These are phyloP conservation scores for Platorchestia sp. DNA, from an alignment of 1,140 invertebrate species.

Conservation along the genomic window DNA sequence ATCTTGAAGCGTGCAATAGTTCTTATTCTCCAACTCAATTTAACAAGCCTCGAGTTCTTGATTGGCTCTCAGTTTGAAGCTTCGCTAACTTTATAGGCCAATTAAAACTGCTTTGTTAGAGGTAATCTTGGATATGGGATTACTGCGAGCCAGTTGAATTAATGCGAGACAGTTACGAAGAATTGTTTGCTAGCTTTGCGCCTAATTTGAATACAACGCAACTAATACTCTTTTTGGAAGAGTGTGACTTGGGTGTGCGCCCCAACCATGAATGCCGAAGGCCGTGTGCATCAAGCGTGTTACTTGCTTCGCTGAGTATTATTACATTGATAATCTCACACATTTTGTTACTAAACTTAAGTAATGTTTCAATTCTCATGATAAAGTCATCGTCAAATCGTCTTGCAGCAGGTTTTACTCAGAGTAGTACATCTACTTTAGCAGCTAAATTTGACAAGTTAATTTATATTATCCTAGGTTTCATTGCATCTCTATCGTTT, in stretches of 20 bases:
- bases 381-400: too few species aligned
- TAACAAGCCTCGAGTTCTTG: constrained; percentile 42
- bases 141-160: constrained; percentile 17
- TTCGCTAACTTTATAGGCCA: constrained; percentile 49
- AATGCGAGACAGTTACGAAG: constrained; percentile 45
- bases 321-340: too few species aligned
- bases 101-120: constrained; percentile 55
- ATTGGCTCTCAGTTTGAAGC: constrained; percentile 53
- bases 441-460: too few species aligned
- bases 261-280: too few species aligned
- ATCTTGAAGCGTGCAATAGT: constrained; percentile 17
- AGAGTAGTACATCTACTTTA: too few species aligned
- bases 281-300: too few species aligned
- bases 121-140: constrained; percentile 53
- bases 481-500: too few species aligned
- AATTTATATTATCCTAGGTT: too few species aligned
- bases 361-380: too few species aligned
- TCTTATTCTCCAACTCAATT: constrained; percentile 48
- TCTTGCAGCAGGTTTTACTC: too few species aligned
- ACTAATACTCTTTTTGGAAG: neutral
- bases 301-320: too few species aligned
- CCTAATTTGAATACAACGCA: constrained; percentile 20
- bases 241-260: neutral
- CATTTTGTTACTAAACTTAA: too few species aligned
- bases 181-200: constrained; percentile 38